Conservation (phyloP, 2,888 invertebrate species). For the Germaria angustata region DNA sequence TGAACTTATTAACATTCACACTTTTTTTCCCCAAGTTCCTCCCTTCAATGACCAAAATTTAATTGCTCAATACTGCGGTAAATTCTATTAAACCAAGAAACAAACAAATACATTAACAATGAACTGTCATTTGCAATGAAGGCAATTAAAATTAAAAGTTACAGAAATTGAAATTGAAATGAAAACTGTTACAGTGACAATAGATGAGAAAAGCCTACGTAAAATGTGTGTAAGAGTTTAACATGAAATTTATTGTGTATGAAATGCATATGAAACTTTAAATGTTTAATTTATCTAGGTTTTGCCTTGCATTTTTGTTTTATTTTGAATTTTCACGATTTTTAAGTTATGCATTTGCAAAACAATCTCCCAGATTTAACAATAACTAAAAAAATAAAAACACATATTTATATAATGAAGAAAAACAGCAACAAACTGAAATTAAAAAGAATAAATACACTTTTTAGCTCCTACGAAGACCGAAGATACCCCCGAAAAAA, state of each 20-base stretch:
- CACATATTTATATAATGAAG: constrained; percentile 11
- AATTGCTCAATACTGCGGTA: neutral
- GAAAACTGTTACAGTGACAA: constrained; percentile 21
- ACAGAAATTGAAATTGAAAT: neutral
- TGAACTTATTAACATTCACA: neutral
- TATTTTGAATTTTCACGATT: constrained; percentile 58
- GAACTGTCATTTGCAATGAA: constrained; percentile 7
- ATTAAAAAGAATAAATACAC: constrained; percentile 42
- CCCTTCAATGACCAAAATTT: neutral
- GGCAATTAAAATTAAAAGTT: constrained; percentile 61
- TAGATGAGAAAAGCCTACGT: constrained; percentile 53
- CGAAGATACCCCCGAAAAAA: neutral
- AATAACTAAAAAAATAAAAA: constrained; percentile 43
- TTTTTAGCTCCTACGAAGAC: constrained; percentile 51
- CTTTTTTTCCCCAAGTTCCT: neutral
- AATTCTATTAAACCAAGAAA: neutral
- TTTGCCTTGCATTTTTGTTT: neutral
- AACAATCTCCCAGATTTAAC: constrained; percentile 64
- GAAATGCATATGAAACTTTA: constrained; percentile 34
- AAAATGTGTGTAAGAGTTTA: constrained; percentile 52
- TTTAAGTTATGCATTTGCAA: constrained; percentile 65
- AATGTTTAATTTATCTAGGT: constrained; percentile 40
- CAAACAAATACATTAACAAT: constrained; percentile 1
- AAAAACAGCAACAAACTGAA: constrained; percentile 18
- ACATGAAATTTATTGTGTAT: constrained; percentile 18